These are phyloP conservation scores for Magallana nippona DNA, from an alignment of 2,888 invertebrate species.

Conservation along the genomic window DNA sequence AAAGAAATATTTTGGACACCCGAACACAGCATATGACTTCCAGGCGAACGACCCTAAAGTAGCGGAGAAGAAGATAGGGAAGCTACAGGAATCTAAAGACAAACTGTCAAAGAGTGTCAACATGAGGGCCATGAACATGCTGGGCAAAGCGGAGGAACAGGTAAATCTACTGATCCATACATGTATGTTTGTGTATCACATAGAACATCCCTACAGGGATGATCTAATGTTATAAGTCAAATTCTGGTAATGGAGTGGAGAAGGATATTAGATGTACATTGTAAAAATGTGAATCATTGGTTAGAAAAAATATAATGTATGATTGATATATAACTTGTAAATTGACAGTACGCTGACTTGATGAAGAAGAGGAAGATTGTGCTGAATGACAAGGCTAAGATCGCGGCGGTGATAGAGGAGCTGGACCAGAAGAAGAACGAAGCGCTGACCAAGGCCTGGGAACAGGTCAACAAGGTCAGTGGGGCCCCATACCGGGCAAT, in stretches of 20 bases:
- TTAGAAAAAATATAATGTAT: too few species aligned
- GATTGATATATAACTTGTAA: too few species aligned
- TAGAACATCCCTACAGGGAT: too few species aligned
- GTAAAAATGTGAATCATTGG: not conserved
- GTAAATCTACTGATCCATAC: slow-evolving; percentile 77
- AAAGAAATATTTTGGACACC: slow-evolving; percentile 87
- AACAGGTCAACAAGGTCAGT: slow-evolving; percentile 83
- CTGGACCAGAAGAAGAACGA: slow-evolving; percentile 94
- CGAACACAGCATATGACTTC: slow-evolving; percentile 81
- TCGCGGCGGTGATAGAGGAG: slow-evolving; percentile 89
- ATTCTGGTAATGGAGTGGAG: too few species aligned
- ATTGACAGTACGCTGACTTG: slow-evolving; percentile 84
- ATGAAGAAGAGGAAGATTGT: slow-evolving; percentile 87
- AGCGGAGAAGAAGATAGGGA: slow-evolving; percentile 84
- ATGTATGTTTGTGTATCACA: too few species aligned
- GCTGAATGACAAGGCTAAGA: slow-evolving; percentile 87
- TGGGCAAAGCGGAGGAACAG: slow-evolving; percentile 92
- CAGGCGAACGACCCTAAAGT: slow-evolving; percentile 84
- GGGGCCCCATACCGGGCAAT: too few species aligned
- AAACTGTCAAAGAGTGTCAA: slow-evolving; percentile 83
- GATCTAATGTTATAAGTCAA: too few species aligned
- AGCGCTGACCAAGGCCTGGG: slow-evolving; percentile 90
- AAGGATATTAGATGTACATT: not conserved
- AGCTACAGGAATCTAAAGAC: slow-evolving; percentile 83
- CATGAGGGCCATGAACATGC: slow-evolving; percentile 91